Base-by-base conservation (phyloP, 2,797 vertebrate species). In the Tapera naevia region DNA sequence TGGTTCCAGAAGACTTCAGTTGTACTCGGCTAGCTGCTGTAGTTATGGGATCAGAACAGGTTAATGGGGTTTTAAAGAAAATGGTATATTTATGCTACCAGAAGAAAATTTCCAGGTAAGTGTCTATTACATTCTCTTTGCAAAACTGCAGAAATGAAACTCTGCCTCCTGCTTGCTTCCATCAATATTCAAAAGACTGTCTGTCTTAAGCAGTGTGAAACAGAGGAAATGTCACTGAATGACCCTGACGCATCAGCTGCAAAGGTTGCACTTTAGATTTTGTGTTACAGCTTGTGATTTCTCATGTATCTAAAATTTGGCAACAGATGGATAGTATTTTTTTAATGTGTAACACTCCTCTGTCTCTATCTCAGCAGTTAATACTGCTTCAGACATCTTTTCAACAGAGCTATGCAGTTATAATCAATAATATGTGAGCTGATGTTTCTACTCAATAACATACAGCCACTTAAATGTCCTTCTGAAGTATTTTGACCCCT, bases 401-500 rank as follows among this genome's bases (percentile, higher is more conserved):
- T 90, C 83, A 69, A 82, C 70, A 86, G 89, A 96, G 57, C 88
- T 5, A 4, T 57, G 53, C 83, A 57, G 88, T 80, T 95, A 33
- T 80, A 88, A 96, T 96, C 95, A 85, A 94, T 96, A 92, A 82
- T 94, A 87, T 69, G 95, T 65, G 95, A 95, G 88, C 80, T 96
- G 94, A 91, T 94, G 83, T 91, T 95, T 95, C 89, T 91, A 83
- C 76, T 97, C 88, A 86, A 33, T 96, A 94, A 69, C 78, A 45
- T 90, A 67, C 10, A 86, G 73, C 70, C 89, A 85, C 94, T 96
- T 91, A 94, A 91, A 94, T 94, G 88, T 71, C 86, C 86, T 80
- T 94, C 89, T 91, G 86, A 90, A 90, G 86, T 93, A 80, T 94
- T 96, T 88, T 96, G 94, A 95, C 91, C 93, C 95, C 93, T 90